These are phyloP conservation scores for Periophthalmus magnuspinnatus DNA, from an alignment of 2,797 vertebrate genomes.

Conservation along the genomic window DNA sequence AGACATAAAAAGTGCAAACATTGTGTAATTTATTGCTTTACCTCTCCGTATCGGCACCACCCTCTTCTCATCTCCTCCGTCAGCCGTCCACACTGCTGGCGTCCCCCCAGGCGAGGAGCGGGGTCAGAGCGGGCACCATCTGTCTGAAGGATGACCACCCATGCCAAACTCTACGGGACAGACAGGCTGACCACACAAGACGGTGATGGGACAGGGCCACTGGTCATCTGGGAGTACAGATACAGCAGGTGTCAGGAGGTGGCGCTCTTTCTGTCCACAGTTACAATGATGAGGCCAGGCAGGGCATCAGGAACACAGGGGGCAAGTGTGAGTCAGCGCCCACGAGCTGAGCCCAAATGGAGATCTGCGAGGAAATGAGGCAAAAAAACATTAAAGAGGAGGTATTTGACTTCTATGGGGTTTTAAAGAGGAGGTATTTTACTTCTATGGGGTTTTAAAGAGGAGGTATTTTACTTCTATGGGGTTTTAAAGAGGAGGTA, in stretches of 20 bases:
- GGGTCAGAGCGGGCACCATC: slow-evolving; percentile 78
- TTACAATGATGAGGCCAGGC: slow-evolving; percentile 49
- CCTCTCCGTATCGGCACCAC: slow-evolving; percentile 27
- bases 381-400: slow-evolving; percentile 9
- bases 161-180: slow-evolving; percentile 71
- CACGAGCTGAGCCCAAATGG: slow-evolving; percentile 39
- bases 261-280: slow-evolving; percentile 38
- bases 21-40: slow-evolving; percentile 26
- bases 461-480: no score
- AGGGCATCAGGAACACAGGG: slow-evolving; percentile 29
- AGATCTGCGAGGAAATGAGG: slow-evolving; percentile 44
- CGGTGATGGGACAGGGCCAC: slow-evolving; percentile 45
- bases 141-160: slow-evolving; percentile 68
- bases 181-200: slow-evolving; percentile 57
- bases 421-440: no score
- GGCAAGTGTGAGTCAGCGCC: slow-evolving; percentile 63
- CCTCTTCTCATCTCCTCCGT: slow-evolving; percentile 39
- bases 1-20: background rate
- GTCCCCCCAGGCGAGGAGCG: slow-evolving; percentile 62
- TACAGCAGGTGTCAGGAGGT: slow-evolving; percentile 40
- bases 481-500: no score
- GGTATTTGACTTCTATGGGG: background rate
- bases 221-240: slow-evolving; percentile 56
- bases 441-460: no score
- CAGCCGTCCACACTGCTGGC: slow-evolving; percentile 60